Evolutionary conservation across 2,113 vertebrate species (phyloP), one percentile per base, ranked within the genome.

Genomic region (Cisticola juncidis): DNA sequence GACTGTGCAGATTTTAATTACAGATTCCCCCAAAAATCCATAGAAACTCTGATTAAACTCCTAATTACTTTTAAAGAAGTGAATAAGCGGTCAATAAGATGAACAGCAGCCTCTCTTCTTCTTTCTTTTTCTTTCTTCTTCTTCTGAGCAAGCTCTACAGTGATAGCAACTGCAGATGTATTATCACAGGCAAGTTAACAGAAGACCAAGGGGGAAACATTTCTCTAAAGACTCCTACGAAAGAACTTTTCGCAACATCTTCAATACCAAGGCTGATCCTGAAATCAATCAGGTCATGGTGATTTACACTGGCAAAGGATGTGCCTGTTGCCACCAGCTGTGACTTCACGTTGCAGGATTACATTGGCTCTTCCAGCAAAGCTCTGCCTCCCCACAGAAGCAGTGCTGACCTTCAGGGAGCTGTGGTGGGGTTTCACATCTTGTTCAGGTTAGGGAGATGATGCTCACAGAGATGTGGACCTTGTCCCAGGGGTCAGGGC

Each of bases 1-100:
- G 81, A 95, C 81, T 88, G 95, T 56, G 62, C 84, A 97, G 97
- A 97, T 97, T 97, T 97, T 97, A 97, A 97, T 97, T 97, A 97
- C 97, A 97, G 97, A 97, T 97, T 97, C 96, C 50, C 56, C 22
- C 12, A 85, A 96, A 97, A 97, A 97, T 97, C 97, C 94, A 97
- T 97, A 95, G 92, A 95, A 97, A 90, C 94, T 91, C 94, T 96
- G 97, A 97, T 97, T 97, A 97, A 97, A 96, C 80, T 90, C 90
- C 95, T 96, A 97, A 97, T 97, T 95, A 96, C 97, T 97, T 97
- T 96, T 92, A 97, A 96, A 97, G 96, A 94, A 95, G 93, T 92
- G 94, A 97, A 95, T 95, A 96, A 97, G 87, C 60, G 51, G 95
- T 97, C 97, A 96, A 96, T 96, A 95, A 90, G 94, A 97, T 86